Evolutionary conservation across 2,113 vertebrate species (phyloP).

Genomic region (Mionectes macconnelli): DNA sequence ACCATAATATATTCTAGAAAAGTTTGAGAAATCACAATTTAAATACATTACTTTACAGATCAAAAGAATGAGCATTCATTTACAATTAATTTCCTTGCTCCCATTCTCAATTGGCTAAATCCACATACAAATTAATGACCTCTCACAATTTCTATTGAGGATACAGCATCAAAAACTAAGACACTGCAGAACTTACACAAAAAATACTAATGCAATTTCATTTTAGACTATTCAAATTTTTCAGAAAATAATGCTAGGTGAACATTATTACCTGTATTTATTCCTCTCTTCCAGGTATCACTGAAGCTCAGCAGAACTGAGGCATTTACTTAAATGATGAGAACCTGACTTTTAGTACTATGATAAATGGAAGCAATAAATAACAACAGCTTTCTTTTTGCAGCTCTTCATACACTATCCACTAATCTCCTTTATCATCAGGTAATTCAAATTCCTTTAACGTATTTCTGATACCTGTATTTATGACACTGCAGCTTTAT

Average conservation of each 20-base stretch:
- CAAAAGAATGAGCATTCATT: background rate
- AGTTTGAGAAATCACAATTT: background rate
- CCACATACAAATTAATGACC: conserved; percentile 45
- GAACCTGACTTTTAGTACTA: background rate
- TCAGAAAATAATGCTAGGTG: background rate
- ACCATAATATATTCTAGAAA: background rate
- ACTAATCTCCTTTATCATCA: conserved; percentile 15
- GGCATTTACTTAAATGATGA: conserved; percentile 12
- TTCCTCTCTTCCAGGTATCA: background rate
- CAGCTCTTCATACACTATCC: background rate
- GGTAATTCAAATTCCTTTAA: background rate
- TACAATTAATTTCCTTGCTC: background rate
- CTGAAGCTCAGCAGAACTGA: background rate
- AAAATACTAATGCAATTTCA: conserved; percentile 17
- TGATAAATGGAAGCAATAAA: conserved; percentile 37
- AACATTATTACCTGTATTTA: background rate
- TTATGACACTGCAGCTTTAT: background rate
- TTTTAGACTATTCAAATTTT: conserved; percentile 13
- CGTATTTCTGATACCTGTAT: background rate
- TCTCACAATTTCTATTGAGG: conserved; percentile 18
- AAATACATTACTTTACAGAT: background rate
- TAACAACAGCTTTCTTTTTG: conserved; percentile 17
- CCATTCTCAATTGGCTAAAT: conserved; percentile 21
- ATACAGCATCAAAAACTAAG: background rate
- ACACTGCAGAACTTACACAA: background rate